phyloP scores from a whole-genome alignment of 2,113 vertebrate species.

The Probosciger aterrimus region DNA sequence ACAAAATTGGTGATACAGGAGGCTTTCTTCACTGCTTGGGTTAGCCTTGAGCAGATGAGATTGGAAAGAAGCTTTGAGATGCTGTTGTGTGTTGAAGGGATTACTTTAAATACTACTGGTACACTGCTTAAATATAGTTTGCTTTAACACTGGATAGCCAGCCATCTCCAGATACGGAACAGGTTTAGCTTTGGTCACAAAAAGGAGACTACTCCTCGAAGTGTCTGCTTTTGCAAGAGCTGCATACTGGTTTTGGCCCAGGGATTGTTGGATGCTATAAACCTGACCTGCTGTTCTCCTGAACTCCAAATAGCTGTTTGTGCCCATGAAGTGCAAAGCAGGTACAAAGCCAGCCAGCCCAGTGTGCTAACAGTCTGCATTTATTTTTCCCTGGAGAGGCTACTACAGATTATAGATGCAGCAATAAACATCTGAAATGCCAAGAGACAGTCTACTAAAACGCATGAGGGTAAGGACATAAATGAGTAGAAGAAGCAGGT shows the following conservation, averaged over 20 bases:
- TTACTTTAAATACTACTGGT: neutral
- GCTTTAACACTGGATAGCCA: neutral
- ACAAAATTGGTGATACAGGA: neutral
- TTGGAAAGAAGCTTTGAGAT: neutral
- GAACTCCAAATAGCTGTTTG: neutral
- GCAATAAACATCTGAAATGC: constrained; percentile 29
- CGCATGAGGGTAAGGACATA: neutral
- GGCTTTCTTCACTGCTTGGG: neutral
- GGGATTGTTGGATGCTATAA: neutral
- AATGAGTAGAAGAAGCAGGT: constrained; percentile 48
- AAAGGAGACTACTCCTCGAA: neutral
- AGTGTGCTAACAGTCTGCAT: neutral
- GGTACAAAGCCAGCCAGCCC: neutral
- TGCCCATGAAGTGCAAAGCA: neutral
- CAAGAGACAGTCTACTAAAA: constrained; percentile 17
- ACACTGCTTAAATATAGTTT: neutral
- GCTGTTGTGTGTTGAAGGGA: neutral
- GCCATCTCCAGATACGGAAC: neutral
- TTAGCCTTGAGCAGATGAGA: neutral
- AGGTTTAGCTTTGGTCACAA: neutral
- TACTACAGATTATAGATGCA: neutral
- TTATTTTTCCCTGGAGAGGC: constrained; percentile 8
- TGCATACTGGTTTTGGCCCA: neutral
- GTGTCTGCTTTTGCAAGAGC: neutral
- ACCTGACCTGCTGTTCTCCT: constrained; percentile 10